Evolutionary conservation across 2,888 invertebrate species (phyloP).

Genomic region (Mythimna pallens): DNA sequence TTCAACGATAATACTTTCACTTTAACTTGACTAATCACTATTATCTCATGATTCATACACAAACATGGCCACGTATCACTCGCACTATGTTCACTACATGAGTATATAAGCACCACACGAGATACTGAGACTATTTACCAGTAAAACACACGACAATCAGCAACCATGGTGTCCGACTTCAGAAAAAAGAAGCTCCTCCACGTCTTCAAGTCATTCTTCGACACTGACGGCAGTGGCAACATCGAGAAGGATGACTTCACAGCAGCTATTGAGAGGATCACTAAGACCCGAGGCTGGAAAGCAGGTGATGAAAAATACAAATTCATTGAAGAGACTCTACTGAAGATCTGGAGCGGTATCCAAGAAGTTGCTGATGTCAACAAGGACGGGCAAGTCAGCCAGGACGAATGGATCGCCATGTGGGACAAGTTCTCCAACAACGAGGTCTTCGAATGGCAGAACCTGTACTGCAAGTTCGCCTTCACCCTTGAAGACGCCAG

Average conservation of each 20-base stretch:
- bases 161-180: conserved; percentile 95
- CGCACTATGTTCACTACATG: conserved; percentile 27
- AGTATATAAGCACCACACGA: conserved; percentile 58
- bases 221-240: conserved; percentile 96
- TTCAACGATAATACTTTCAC: conserved; percentile 17
- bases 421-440: conserved; percentile 93
- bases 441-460: conserved; percentile 95
- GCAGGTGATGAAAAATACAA: conserved; percentile 93
- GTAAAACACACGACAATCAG: conserved; percentile 27
- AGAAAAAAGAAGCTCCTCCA: conserved; percentile 96
- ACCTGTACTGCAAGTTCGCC: conserved; percentile 95
- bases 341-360: conserved; percentile 96
- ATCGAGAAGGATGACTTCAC: conserved; percentile 97
- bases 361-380: conserved; percentile 95
- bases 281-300: conserved; percentile 94
- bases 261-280: conserved; percentile 95
- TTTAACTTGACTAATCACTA: conserved; percentile 53
- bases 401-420: conserved; percentile 75
- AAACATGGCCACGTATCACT: conserved; percentile 42
- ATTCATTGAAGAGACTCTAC: conserved; percentile 93
- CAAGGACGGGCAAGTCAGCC: conserved; percentile 94
- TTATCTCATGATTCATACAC: conserved; percentile 62
- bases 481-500: conserved; percentile 96
- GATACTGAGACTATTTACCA: conserved; percentile 38
- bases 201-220: conserved; percentile 97